Evolutionary conservation across 2,797 vertebrate species (phyloP).

Genomic region (Meda fulgida): DNA sequence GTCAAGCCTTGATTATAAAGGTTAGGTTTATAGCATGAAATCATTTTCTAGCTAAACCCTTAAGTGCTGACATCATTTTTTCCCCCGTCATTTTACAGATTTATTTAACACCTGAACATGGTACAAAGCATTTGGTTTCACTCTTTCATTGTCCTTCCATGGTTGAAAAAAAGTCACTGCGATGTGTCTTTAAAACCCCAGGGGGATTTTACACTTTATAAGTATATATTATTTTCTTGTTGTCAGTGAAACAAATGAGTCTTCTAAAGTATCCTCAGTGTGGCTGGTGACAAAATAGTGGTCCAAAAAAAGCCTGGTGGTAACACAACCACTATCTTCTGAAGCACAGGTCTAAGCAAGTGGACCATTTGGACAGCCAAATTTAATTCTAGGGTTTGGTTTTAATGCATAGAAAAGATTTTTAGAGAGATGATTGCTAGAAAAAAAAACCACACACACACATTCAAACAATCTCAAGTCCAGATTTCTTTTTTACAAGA

Average conservation of each 20-base stretch:
- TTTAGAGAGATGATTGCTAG: slow-evolving; percentile 95
- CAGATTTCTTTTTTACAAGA: slow-evolving; percentile 99
- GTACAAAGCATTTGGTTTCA: slow-evolving; percentile 81
- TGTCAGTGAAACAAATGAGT: slow-evolving; percentile 88
- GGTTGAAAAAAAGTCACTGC: slow-evolving; percentile 80
- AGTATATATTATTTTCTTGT: slow-evolving; percentile 90
- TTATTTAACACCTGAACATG: slow-evolving; percentile 88
- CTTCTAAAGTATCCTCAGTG: slow-evolving; percentile 84
- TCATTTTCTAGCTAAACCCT: background rate
- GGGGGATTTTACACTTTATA: slow-evolving; percentile 84
- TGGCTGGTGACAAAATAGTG: slow-evolving; percentile 82
- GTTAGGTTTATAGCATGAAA: too few species aligned
- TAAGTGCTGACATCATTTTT: too few species aligned
- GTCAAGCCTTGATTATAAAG: too few species aligned
- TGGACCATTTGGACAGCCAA: slow-evolving; percentile 83
- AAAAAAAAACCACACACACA: slow-evolving; percentile 78
- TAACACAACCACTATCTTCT: slow-evolving; percentile 78
- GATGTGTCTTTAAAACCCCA: slow-evolving; percentile 72
- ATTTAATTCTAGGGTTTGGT: slow-evolving; percentile 78
- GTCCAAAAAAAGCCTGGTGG: slow-evolving; percentile 71
- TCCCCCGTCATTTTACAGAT: slow-evolving; percentile 86
- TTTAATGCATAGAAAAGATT: slow-evolving; percentile 86
- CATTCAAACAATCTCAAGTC: slow-evolving; percentile 93
- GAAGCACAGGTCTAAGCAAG: slow-evolving; percentile 89
- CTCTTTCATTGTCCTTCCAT: slow-evolving; percentile 82